These are phyloP conservation scores for Lepisosteus oculatus DNA, from an alignment of 2,113 vertebrate genomes.

Conservation along the genomic window DNA sequence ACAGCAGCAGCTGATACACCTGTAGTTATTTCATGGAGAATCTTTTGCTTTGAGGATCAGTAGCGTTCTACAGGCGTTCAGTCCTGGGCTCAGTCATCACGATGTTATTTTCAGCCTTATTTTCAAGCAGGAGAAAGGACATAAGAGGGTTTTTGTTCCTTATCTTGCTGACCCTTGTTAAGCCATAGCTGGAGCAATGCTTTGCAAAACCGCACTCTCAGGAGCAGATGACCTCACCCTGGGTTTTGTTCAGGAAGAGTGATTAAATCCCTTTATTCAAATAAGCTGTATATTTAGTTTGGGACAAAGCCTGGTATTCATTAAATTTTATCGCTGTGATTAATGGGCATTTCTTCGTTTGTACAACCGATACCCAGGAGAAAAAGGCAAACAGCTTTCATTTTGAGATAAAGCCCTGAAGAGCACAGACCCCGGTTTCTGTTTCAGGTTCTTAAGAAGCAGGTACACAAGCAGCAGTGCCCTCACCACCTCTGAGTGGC, in stretches of 20 bases:
- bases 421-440: no score
- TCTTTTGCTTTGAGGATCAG: no score
- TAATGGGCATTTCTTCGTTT: slow-evolving; percentile 8
- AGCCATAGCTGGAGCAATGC: neutral
- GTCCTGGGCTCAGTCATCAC: no score
- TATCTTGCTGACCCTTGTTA: slow-evolving; percentile 1
- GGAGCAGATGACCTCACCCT: slow-evolving; percentile 9
- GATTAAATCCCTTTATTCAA: slow-evolving; percentile 3
- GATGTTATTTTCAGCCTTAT: neutral
- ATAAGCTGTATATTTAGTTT: slow-evolving; percentile 4
- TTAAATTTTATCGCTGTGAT: slow-evolving; percentile 1
- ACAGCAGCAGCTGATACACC: neutral
- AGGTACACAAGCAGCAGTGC: no score
- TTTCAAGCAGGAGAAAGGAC: slow-evolving; percentile 7
- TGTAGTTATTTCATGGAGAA: no score
- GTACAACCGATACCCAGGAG: neutral
- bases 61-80: no score
- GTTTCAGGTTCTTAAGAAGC: no score
- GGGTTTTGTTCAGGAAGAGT: neutral
- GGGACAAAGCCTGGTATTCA: slow-evolving; percentile 4
- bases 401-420: neutral
- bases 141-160: slow-evolving; percentile 11
- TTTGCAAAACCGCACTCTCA: no score
- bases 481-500: no score
- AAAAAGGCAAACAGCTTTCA: slow-evolving; percentile 9